Evolutionary conservation across 1,140 invertebrate genomes (phyloP), one percentile per base, ranked within the genome.

Genomic region (Drosophila ercepeae): DNA sequence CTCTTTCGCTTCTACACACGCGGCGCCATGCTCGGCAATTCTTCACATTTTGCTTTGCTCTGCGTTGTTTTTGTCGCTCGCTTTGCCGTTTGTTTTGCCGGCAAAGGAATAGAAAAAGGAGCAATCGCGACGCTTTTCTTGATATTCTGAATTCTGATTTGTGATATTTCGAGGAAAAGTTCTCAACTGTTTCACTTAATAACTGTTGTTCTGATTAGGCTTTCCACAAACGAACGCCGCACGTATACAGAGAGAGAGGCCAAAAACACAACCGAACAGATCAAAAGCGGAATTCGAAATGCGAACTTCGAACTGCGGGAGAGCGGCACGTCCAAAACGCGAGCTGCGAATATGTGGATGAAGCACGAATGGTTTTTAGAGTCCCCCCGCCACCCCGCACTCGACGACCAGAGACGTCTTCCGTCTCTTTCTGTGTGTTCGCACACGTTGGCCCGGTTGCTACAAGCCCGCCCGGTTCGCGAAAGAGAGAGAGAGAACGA

Each of bases 241-340:
- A 64, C 58, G 42, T 36, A n/a, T n/a, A n/a, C n/a, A 71, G 48
- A 59, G 75, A 69, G 71, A 59, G 64, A 21, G 34, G 51, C 69
- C 39, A 79, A 86, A 45, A 79, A 88, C 75, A 86, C 75, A 82
- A 83, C 75, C 78, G 83, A 68, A 58, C 75, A 75, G 76, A 49
- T 78, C 67, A 64, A 89, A 83, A 88, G 78, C 75, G 69, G 67
- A 77, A 88, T 69, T 74, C 65, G 44, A 65, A 89, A 60, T 83
- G 52, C 14, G 14, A 8, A 16, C 4, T 23, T 8, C 6, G n/a
- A 27, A 27, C n/a, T 8, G 7, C 9, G 27, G 7, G 27, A 27
- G 27, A 27, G n/a, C n/a, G n/a, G n/a, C 27, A 27, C 27, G 27
- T 27, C 27, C 27, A 8, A 8, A 27, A n/a, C 32, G 32, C 32